Evolutionary conservation across 2,797 vertebrate species (phyloP).

Genomic region (Perodicticus potto): DNA sequence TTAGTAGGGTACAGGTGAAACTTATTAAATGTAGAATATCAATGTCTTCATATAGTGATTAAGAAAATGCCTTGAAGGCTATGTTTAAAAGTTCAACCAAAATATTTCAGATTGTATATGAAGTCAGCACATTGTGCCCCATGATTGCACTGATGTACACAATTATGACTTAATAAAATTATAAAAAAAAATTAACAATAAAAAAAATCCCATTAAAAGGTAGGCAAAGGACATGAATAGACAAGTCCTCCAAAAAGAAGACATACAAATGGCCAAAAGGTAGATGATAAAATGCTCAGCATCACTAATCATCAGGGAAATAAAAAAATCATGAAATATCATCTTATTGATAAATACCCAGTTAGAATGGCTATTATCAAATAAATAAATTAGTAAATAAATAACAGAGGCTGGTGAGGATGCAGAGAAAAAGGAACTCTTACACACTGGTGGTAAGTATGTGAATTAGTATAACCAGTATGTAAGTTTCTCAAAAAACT

Average conservation of each 20-base stretch:
- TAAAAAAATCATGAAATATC: background rate
- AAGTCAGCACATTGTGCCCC: too few species aligned
- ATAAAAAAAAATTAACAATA: background rate
- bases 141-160: too few species aligned
- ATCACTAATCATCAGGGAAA: background rate
- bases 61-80: too few species aligned
- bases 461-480: background rate
- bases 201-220: background rate
- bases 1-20: too few species aligned
- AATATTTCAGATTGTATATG: too few species aligned
- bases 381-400: background rate
- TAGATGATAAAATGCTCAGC: background rate
- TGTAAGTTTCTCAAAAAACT: background rate
- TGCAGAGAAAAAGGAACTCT: background rate
- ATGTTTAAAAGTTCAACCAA: too few species aligned
- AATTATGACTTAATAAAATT: too few species aligned
- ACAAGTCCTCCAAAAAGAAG: background rate
- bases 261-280: background rate
- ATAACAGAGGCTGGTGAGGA: background rate
- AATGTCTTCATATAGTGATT: too few species aligned
- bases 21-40: too few species aligned
- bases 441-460: background rate
- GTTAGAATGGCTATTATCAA: background rate
- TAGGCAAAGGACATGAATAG: background rate
- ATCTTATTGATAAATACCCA: background rate